Conservation (phyloP, 2,113 vertebrate species). For the Leuciscus idus region DNA sequence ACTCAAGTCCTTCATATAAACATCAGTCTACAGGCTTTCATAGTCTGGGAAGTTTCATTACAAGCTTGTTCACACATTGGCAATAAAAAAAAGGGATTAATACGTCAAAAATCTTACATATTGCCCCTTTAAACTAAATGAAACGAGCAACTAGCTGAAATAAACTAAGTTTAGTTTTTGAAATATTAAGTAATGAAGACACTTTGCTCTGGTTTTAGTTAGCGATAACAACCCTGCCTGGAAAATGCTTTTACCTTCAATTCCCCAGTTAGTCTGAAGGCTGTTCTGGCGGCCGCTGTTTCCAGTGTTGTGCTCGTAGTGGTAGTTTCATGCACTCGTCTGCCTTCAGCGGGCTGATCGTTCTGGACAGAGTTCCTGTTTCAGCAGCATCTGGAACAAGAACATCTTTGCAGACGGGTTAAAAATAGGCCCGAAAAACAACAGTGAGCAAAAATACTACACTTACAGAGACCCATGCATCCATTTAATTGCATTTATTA, state of each 20-base stretch:
- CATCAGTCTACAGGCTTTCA: too few relatives aligned
- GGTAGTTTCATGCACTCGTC: constrained; percentile 12
- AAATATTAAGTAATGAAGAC: too few relatives aligned
- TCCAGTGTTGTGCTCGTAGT: background rate
- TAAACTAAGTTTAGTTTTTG: too few relatives aligned
- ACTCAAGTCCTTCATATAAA: too few relatives aligned
- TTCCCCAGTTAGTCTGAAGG: background rate
- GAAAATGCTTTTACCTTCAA: background rate
- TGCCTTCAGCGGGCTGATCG: background rate
- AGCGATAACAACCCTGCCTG: background rate
- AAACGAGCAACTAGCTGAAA: too few relatives aligned
- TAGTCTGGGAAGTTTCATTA: too few relatives aligned
- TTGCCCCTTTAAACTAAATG: too few relatives aligned
- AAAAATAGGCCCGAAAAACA: background rate
- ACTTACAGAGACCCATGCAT: background rate
- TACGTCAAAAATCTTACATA: too few relatives aligned
- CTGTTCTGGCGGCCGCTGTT: background rate
- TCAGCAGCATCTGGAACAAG: constrained; percentile 9
- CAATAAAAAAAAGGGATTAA: too few relatives aligned
- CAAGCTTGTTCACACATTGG: too few relatives aligned
- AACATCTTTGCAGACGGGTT: background rate
- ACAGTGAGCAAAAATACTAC: background rate
- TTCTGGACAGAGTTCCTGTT: constrained; percentile 7
- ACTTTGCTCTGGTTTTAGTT: background rate
- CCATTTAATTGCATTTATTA: too few relatives aligned